A percentile compares a stretch with the other conserved stretches of the same genome.
These are phyloP conservation scores for Loris lydekkerianus DNA, from an alignment of 2,797 vertebrate genomes.

Conservation along the genomic window DNA sequence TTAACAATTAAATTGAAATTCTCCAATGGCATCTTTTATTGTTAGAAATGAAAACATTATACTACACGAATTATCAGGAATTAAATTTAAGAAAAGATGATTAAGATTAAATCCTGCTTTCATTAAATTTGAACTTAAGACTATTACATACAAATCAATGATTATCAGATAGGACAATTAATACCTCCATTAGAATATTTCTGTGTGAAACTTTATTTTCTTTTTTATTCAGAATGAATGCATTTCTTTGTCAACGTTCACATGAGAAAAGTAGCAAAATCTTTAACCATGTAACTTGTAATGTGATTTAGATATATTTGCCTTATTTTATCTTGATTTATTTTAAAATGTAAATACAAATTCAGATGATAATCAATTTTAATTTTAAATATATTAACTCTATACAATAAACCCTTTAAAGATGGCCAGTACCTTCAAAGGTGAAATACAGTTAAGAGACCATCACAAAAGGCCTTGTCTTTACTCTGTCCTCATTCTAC, in stretches of 20 bases:
- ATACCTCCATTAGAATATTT: slow-evolving; percentile 10
- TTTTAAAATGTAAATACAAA: slow-evolving; percentile 8
- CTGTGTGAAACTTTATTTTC: not conserved
- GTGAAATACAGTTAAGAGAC: not conserved
- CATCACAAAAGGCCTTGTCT: not conserved
- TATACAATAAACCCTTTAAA: not conserved
- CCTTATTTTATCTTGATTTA: slow-evolving; percentile 38
- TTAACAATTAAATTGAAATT: slow-evolving; percentile 68
- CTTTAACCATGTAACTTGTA: not conserved
- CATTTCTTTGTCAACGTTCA: slow-evolving; percentile 21
- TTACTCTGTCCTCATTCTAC: not conserved
- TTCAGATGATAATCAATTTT: not conserved
- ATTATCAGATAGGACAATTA: not conserved
- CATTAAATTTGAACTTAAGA: slow-evolving; percentile 21
- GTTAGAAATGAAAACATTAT: slow-evolving; percentile 51
- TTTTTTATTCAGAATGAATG: slow-evolving; percentile 49
- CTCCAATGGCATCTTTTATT: slow-evolving; percentile 26
- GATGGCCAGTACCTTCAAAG: not conserved
- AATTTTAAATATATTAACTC: not conserved
- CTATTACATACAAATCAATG: slow-evolving; percentile 25
- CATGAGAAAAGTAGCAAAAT: slow-evolving; percentile 32
- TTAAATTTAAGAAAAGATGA: not conserved
- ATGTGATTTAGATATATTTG: not conserved
- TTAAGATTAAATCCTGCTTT: not conserved
- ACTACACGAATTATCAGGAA: slow-evolving; percentile 5